Evolutionary conservation across 2,797 vertebrate species (phyloP).

Genomic region (Urophycis tenuis): DNA sequence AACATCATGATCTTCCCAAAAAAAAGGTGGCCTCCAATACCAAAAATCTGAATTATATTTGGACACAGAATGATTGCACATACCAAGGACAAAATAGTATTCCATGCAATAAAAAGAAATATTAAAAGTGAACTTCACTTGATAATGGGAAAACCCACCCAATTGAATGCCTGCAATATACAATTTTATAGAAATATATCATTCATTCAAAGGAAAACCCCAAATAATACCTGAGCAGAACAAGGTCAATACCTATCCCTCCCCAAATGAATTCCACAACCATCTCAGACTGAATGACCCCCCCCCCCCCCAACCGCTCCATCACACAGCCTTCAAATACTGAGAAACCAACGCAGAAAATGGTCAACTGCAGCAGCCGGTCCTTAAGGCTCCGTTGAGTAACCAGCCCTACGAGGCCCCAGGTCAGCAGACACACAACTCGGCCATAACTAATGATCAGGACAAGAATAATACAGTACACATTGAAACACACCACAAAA

Average conservation of each 20-base stretch:
- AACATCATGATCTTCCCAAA: background rate
- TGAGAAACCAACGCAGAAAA: background rate
- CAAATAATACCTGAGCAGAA: background rate
- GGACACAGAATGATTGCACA: background rate
- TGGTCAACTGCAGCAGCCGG: background rate
- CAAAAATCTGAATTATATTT: background rate
- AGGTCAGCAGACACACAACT: background rate
- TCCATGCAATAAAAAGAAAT: too few relatives aligned
- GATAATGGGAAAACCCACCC: background rate
- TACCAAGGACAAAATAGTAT: background rate
- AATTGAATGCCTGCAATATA: background rate
- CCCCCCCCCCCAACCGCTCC: background rate
- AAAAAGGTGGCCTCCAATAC: background rate
- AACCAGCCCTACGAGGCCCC: background rate
- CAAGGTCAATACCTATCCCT: background rate
- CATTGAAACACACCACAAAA: background rate
- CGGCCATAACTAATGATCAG: background rate
- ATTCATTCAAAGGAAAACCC: background rate
- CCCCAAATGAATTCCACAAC: background rate
- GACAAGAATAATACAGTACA: background rate
- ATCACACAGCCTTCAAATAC: background rate
- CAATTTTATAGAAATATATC: background rate
- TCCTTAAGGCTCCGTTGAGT: background rate
- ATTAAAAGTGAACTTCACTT: too few relatives aligned
- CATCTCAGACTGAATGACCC: background rate